Base-by-base conservation (phyloP, 2,797 vertebrate species). In the Chlorospingus flavigularis region DNA sequence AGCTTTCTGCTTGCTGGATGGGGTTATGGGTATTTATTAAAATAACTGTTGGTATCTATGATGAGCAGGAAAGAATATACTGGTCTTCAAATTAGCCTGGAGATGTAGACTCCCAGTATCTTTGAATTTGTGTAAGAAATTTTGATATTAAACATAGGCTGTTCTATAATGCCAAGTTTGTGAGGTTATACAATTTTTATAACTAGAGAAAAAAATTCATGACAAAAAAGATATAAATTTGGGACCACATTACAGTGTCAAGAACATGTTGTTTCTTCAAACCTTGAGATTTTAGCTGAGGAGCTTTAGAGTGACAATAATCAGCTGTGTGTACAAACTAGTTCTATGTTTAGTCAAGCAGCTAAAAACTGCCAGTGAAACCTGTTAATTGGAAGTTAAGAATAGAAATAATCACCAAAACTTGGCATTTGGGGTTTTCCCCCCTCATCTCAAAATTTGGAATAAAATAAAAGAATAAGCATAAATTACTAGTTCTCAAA, bases 401-500 rank as follows among this genome's bases (percentile, higher is more conserved):
- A 54, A 33, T 35, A 68, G 16, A 5, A 21, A 13, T 50, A 15
- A 2, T 80, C 53, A 45, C 4, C 9, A 71, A 83, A 83, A 53
- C 13, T 45, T 50, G 6, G 1, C 2, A 14, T 61, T 66, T 10
- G 1, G 7, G 3, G 28, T 13, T 60, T 5, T 23, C 19, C 16
- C 11, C 1, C 2, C 3, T 62, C 43, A 7, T n/a, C 5, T 83
- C n/a, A 76, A 50, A 86, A 43, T 6, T 17, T 0, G 5, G 15
- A 76, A 23, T 61, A 35, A 62, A 76, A 61, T 47, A 3, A 5
- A 58, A 51, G 40, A 58, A 51, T 37, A 25, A 33, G 3, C 16
- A 13, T 23, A 48, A 51, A 58, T 68, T 17, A 35, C 9, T 58
- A 17, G 19, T 75, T 82, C 30, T 78, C 33, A 78, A 35, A 5